Evolutionary conservation across 2,113 vertebrate genomes (phyloP), one percentile per base, ranked within the genome.

Genomic region (Notechis scutatus): DNA sequence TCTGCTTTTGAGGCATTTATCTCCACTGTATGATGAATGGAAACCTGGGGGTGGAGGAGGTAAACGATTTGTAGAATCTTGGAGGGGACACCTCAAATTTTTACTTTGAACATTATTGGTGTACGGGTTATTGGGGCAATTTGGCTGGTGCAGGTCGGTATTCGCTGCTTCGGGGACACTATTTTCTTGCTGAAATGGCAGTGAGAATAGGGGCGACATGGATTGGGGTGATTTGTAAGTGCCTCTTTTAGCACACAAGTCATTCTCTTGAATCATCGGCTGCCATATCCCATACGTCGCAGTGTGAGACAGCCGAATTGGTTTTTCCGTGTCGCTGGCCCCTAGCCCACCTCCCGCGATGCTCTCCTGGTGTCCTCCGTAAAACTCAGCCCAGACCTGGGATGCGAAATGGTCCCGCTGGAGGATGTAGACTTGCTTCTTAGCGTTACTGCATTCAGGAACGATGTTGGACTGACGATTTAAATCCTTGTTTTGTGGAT

Each of bases 161-260:
- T 93, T 91, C 6, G 42, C 0, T 54, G 89, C 93, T 61, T 50
- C 50, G 24, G 87, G 47, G 91, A 95, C 96, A 4, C 59, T 61
- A 15, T 95, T 95, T 91, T 96, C 96, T 85, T 96, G 94, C 54
- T 92, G 92, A 93, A 96, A 95, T 85, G 95, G 91, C 5, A 97
- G 97, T 90, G 95, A 96, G 91, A 1, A 50, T 50, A 92, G 89
- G 69, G 97, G 29, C 87, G 85, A 93, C 0, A 93, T 89, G 0
- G 93, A 91, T 5, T 88, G 42, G 23, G 91, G 95, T 20, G 89
- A 55, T 1, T 91, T 93, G 20, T 57, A 92, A 92, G 92, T 87
- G 0, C 57, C 95, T 85, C 93, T 92, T 94, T 95, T 95, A 69
- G 94, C 93, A 88, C 93, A 91, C 10, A 94, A 50, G 74, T 89